These are phyloP conservation scores for Erpornis zantholeuca DNA, from an alignment of 2,113 vertebrate genomes.

Conservation along the genomic window DNA sequence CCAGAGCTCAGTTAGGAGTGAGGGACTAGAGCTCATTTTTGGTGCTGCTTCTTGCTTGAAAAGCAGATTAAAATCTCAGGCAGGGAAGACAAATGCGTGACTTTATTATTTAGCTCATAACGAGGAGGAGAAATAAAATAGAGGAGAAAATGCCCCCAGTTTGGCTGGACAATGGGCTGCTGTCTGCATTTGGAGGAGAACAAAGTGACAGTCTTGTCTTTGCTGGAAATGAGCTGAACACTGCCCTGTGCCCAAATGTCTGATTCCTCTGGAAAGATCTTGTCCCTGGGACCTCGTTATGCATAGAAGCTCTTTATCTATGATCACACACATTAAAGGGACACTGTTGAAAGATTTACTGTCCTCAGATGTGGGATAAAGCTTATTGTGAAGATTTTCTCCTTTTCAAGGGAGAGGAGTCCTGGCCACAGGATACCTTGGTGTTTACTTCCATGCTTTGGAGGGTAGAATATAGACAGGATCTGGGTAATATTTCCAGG, in stretches of 20 bases:
- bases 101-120: neutral
- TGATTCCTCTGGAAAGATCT: neutral
- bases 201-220: slow-evolving; percentile 1
- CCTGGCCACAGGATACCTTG: neutral
- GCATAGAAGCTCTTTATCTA: neutral
- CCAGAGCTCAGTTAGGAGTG: neutral
- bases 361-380: neutral
- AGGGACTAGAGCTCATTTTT: neutral
- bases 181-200: neutral
- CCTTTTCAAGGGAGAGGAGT: neutral
- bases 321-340: neutral
- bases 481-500: neutral
- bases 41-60: neutral
- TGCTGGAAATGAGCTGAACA: neutral
- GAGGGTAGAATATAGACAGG: neutral
- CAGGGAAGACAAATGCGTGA: neutral
- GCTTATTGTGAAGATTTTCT: neutral
- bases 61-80: neutral
- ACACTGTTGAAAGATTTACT: neutral
- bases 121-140: neutral
- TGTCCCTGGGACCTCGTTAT: neutral
- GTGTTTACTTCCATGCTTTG: neutral
- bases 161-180: neutral
- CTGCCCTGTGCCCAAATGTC: neutral
- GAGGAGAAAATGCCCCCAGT: neutral